phyloP scores from a whole-genome alignment of 2,797 vertebrate species.

The Melanotaenia pygmaea region DNA sequence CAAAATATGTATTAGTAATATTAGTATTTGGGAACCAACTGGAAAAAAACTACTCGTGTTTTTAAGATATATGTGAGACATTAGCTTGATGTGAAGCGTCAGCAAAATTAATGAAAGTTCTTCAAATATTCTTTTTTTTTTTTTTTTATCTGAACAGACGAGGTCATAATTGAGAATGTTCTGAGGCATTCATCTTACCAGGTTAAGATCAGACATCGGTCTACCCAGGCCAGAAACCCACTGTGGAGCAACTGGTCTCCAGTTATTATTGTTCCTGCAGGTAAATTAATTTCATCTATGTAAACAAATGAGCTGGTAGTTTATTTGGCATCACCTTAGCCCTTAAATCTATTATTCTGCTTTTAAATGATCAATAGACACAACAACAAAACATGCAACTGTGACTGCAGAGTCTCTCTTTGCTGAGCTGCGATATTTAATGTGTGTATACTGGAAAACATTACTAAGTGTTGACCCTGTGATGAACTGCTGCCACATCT shows the following conservation, averaged over 20 bases:
- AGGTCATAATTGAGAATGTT: slow-evolving; percentile 53
- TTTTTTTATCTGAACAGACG: slow-evolving; percentile 49
- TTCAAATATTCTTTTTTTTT: no score
- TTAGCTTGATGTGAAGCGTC: neutral
- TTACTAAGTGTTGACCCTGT: neutral
- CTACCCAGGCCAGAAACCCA: slow-evolving; percentile 30
- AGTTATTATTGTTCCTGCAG: slow-evolving; percentile 64
- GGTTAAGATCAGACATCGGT: slow-evolving; percentile 68
- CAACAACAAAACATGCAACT: neutral
- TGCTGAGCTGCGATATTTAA: neutral
- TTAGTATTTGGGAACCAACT: neutral
- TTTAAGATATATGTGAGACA: neutral
- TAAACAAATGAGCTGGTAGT: neutral
- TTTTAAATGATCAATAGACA: neutral
- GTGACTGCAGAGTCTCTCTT: neutral
- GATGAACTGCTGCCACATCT: neutral
- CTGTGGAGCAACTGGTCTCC: slow-evolving; percentile 80
- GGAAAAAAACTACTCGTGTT: neutral
- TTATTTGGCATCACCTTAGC: neutral
- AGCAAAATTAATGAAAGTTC: neutral
- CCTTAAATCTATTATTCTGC: neutral
- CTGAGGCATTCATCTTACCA: slow-evolving; percentile 47
- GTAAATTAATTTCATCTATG: slow-evolving; percentile 48
- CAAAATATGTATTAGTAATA: neutral
- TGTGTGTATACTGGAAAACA: neutral